A percentile compares a stretch with the other conserved stretches of the same genome.
Evolutionary conservation across 2,797 vertebrate genomes (phyloP).

Genomic region (Clarias fuscus): DNA sequence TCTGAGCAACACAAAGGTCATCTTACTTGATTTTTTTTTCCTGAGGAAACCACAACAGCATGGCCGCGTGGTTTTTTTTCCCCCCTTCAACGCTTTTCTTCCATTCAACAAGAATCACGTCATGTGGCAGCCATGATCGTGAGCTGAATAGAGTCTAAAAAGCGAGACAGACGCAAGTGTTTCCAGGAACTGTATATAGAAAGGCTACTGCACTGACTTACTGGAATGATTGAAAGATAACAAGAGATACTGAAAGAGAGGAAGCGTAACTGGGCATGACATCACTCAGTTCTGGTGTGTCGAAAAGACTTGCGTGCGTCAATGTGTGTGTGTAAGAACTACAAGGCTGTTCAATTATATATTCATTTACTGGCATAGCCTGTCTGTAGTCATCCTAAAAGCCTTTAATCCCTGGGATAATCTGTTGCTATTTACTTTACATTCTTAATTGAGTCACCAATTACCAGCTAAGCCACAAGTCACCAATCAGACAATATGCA

Average conservation of each 20-base stretch:
- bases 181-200: constrained; percentile 6
- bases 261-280: constrained; percentile 10
- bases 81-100: not conserved
- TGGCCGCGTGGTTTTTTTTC: not conserved
- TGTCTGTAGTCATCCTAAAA: not conserved
- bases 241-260: not conserved
- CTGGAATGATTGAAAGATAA: constrained; percentile 2
- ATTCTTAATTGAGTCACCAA: not conserved
- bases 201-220: not conserved
- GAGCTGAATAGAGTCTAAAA: not conserved
- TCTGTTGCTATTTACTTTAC: not conserved
- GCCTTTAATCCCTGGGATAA: not conserved
- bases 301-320: not conserved
- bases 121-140: not conserved
- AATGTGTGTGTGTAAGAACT: not conserved
- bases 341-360: not conserved
- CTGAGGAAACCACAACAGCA: constrained; percentile 26
- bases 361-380: not conserved
- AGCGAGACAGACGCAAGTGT: not conserved
- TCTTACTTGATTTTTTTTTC: constrained; percentile 23
- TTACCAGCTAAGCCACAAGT: not conserved
- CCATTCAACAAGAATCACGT: constrained; percentile 15
- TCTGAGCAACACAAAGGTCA: constrained; percentile 35
- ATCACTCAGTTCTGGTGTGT: not conserved
- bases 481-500: not conserved